Percentiles rank a stretch among this genome's conserved stretches.
phyloP scores from a whole-genome alignment of 2,888 invertebrate genomes.

The Clunio marinus region DNA sequence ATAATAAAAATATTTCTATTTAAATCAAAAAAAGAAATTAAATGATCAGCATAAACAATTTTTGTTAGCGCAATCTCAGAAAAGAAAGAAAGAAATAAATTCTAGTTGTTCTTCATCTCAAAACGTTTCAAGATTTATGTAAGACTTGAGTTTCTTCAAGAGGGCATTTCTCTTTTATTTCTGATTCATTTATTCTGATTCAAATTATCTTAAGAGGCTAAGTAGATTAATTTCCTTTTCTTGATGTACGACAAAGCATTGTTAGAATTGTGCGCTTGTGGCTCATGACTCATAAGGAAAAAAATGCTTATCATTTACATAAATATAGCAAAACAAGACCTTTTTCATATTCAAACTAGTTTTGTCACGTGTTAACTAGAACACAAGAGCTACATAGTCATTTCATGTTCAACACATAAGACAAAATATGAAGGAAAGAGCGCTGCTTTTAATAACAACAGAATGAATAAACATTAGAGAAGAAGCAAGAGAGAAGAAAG shows the following conservation, averaged over 20 bases:
- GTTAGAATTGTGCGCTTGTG: no score
- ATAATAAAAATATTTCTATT: background rate
- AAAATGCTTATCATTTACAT: no score
- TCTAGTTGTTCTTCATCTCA: no score
- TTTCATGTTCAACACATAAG: background rate
- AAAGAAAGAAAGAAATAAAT: no score
- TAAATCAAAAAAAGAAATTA: background rate
- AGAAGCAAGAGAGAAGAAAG: background rate
- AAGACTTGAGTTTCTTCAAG: no score
- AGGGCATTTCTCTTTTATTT: background rate
- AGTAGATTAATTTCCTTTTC: background rate
- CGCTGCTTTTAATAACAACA: background rate
- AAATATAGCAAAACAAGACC: no score
- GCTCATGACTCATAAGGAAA: no score
- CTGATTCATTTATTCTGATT: background rate
- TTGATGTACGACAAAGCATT: no score
- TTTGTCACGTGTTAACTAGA: constrained; percentile 5
- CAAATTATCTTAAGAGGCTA: background rate
- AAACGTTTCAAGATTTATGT: no score
- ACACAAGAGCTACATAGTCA: background rate
- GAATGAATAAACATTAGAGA: background rate
- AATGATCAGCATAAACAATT: background rate
- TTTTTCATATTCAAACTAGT: background rate
- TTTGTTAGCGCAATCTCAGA: background rate
- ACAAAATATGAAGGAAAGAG: background rate